A percentile compares a stretch with the other conserved stretches of the same genome.
These are phyloP conservation scores for Oreonectes daqikongensis DNA, from an alignment of 2,797 vertebrate species.

Conservation along the genomic window DNA sequence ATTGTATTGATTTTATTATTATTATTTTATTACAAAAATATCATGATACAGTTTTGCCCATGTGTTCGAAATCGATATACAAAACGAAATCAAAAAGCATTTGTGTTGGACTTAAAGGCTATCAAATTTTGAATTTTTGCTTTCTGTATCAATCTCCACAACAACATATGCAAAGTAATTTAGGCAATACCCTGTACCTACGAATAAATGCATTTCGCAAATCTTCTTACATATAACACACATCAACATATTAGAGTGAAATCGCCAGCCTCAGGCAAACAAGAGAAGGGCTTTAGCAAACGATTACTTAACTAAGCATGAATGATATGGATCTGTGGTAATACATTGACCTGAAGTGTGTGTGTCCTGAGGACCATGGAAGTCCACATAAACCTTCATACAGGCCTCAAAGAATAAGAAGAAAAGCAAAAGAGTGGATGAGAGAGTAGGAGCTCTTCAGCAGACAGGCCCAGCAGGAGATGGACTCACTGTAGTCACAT, in stretches of 20 bases:
- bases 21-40: no score
- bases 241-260: not conserved
- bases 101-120: no score
- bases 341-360: conserved; percentile 7
- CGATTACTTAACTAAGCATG: not conserved
- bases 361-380: conserved; percentile 4
- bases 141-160: not conserved
- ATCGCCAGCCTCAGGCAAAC: not conserved
- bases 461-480: conserved; percentile 77
- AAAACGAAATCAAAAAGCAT: no score
- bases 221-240: not conserved
- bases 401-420: conserved; percentile 26
- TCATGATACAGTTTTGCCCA: not conserved
- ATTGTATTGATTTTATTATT: not conserved
- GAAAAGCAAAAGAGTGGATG: conserved; percentile 35
- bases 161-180: not conserved
- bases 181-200: not conserved
- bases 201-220: not conserved
- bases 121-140: not conserved
- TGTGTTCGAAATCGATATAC: no score
- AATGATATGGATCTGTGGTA: conserved; percentile 7
- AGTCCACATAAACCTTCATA: conserved; percentile 23
- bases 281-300: not conserved
- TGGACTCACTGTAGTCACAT: conserved; percentile 83
- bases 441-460: conserved; percentile 63